Percentiles rank a stretch among this genome's conserved stretches.
Evolutionary conservation across 1,140 invertebrate genomes (phyloP).

Genomic region (Diplogasteroides magnus): DNA sequence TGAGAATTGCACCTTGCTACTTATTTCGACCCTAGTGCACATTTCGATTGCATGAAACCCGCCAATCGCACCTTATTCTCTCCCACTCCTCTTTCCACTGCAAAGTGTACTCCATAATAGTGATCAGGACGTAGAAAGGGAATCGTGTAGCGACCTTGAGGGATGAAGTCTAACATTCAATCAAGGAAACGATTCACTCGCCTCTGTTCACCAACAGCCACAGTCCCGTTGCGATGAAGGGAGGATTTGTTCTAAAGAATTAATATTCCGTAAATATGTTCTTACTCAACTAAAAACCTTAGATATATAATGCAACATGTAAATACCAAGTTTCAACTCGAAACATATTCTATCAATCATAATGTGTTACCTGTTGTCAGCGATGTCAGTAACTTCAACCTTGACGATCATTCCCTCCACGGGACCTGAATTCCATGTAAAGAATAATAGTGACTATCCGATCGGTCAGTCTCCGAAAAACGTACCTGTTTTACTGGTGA

Average conservation of each 20-base stretch:
- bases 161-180: neutral
- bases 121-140: neutral
- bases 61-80: neutral
- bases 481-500: neutral
- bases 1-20: too few species aligned
- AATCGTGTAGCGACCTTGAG: neutral
- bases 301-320: too few species aligned
- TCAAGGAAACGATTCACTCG: neutral
- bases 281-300: too few species aligned
- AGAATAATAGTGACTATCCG: too few species aligned
- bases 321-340: too few species aligned
- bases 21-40: too few species aligned
- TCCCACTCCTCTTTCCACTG: neutral
- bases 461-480: too few species aligned
- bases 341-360: too few species aligned
- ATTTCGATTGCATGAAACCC: too few species aligned
- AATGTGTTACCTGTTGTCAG: too few species aligned
- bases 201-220: neutral
- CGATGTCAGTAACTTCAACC: neutral
- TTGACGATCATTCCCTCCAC: neutral
- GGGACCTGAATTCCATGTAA: neutral
- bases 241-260: neutral
- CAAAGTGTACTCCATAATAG: neutral
- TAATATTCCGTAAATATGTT: too few species aligned
- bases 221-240: neutral